A percentile compares a stretch with the other conserved stretches of the same genome.
phyloP scores from a whole-genome alignment of 2,888 invertebrate species.

The Macrophya annulata region DNA sequence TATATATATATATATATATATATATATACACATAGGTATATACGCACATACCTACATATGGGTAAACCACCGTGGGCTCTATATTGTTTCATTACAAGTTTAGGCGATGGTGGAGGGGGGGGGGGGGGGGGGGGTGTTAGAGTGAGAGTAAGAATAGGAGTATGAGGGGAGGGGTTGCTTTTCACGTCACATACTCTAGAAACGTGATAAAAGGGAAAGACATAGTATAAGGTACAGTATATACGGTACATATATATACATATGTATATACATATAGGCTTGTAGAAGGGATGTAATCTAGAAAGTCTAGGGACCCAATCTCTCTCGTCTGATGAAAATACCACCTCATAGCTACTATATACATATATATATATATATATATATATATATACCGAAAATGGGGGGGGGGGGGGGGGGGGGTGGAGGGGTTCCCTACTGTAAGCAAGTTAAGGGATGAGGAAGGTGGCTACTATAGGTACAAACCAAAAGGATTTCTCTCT shows the following conservation, averaged over 20 bases:
- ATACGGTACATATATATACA: too few relatives aligned
- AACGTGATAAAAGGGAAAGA: constrained; percentile 20
- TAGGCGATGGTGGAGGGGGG: background rate
- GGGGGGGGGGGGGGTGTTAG: background rate
- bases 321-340: constrained; percentile 74
- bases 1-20: background rate
- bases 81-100: constrained; percentile 5
- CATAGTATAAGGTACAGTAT: background rate
- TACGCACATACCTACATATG: background rate
- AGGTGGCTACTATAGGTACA: background rate
- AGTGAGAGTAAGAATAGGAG: background rate
- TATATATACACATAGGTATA: too few relatives aligned
- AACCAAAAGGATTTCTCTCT: constrained; percentile 64
- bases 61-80: constrained; percentile 7
- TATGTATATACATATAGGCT: background rate
- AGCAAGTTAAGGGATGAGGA: background rate
- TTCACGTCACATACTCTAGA: constrained; percentile 56
- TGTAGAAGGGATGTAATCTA: constrained; percentile 67
- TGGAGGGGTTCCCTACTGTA: background rate
- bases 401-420: constrained; percentile 7
- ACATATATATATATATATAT: background rate
- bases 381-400: background rate
- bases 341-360: constrained; percentile 62
- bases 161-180: constrained; percentile 51
- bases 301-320: constrained; percentile 72